Percentiles rank a stretch among this genome's conserved stretches.
phyloP scores from a whole-genome alignment of 2,888 invertebrate species.

The Ditula angustiorana region DNA sequence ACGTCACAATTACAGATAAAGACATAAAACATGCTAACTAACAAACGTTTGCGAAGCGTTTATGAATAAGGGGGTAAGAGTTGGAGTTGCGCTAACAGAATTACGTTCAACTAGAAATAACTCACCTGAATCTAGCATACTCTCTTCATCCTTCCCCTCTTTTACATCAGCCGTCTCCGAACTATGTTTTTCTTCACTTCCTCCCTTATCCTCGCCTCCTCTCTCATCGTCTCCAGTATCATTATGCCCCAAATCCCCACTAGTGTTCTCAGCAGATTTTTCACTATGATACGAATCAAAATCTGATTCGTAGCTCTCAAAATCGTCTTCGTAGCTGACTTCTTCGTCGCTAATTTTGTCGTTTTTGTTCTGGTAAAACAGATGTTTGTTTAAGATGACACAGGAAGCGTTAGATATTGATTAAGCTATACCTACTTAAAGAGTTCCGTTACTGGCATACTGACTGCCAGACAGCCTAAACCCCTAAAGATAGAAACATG shows the following conservation, averaged over 20 bases:
- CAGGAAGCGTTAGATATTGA: too few species aligned
- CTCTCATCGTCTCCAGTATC: constrained; percentile 39
- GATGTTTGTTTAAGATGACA: not conserved
- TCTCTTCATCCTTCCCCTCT: constrained; percentile 69
- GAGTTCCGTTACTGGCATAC: too few species aligned
- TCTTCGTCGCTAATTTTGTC: constrained; percentile 68
- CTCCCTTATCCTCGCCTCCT: constrained; percentile 37
- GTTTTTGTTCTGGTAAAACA: constrained; percentile 43
- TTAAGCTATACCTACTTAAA: too few species aligned
- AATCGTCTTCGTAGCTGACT: constrained; percentile 80
- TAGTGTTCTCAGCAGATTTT: constrained; percentile 35
- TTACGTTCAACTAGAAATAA: constrained; percentile 2
- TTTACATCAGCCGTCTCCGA: constrained; percentile 37
- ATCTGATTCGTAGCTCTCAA: constrained; percentile 81
- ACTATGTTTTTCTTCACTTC: constrained; percentile 21
- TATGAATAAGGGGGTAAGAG: too few species aligned
- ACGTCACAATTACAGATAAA: too few species aligned
- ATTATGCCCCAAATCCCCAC: constrained; percentile 26
- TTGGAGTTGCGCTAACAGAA: too few species aligned
- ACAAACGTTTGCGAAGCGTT: too few species aligned
- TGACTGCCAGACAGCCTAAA: too few species aligned
- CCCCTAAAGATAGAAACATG: too few species aligned
- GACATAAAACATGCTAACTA: too few species aligned
- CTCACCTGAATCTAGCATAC: constrained; percentile 77
- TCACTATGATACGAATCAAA: constrained; percentile 77